Base-by-base conservation (phyloP, 2,113 vertebrate genomes). In the Bubo blakistoni region DNA sequence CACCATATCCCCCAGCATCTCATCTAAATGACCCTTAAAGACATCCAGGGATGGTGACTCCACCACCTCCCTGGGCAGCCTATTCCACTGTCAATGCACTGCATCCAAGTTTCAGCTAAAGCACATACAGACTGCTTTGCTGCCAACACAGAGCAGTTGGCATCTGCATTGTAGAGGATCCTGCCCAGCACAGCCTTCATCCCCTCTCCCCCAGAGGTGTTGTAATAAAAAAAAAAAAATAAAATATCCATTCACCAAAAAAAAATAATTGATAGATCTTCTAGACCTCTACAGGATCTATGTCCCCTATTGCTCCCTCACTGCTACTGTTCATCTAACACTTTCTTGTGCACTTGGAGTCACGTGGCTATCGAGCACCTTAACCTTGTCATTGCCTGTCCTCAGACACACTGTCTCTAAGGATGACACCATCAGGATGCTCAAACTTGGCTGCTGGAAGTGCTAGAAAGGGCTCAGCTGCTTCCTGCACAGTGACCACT, bases 141-240 rank as follows among this genome's bases (percentile, higher is more conserved):
- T 83, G 6, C 27, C 49, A 34, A 12, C 46, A 42, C 3, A 40
- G 30, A 63, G 30, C 27, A 58, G 58, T 0, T 62, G 63, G 46
- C n/a, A 38, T n/a, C 73, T 71, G 27, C 63, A 42, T 25, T 24
- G 13, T 32, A 66, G 46, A 83, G 22, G 20, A 47, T 83, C 17
- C 22, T 7, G 5, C 2, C 2, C 52, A n/a, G 32, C 47, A 38
- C 6, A 4, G 21, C 16, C 20, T 58, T 36, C 2, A 1, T 7
- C 80, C 19, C 13, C 25, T 47, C 38, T 65, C 16, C 26, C 15
- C 7, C 1, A 42, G 42, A 52, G 78, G 11, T 1, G 17, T 14
- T 44, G 13, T 30, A 65, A 83, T 49, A 3, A 70, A 49, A 76
- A 65, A 47, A 11, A 3, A 13, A 44, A 44, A 10, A 11, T 2